A percentile compares a stretch with the other conserved stretches of the same genome.
phyloP scores from a whole-genome alignment of 2,888 invertebrate genomes.

The Drosophila algonquin region DNA sequence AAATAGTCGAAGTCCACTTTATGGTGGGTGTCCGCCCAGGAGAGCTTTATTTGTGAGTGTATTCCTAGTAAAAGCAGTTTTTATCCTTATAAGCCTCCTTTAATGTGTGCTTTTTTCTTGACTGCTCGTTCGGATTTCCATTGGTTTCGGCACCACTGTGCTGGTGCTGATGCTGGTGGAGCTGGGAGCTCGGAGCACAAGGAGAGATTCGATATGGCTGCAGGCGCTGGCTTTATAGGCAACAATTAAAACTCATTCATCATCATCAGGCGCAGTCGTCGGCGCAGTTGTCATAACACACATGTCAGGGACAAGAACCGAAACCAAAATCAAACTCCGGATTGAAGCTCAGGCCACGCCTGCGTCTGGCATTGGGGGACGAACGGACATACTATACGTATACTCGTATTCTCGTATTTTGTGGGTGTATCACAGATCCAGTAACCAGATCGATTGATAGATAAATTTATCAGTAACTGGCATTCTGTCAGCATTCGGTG shows the following conservation, averaged over 20 bases:
- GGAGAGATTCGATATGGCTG: constrained; percentile 40
- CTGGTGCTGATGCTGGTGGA: constrained; percentile 7
- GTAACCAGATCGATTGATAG: constrained; percentile 76
- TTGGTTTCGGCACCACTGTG: constrained; percentile 27
- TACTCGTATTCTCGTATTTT: constrained; percentile 8
- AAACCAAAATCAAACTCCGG: constrained; percentile 25
- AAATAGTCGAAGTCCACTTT: too few relatives aligned
- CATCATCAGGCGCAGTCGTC: constrained; percentile 62
- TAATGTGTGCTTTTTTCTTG: background rate
- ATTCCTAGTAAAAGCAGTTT: too few relatives aligned
- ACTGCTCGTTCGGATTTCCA: background rate
- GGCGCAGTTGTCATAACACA: constrained; percentile 62
- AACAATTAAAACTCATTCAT: constrained; percentile 80
- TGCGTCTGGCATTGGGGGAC: constrained; percentile 66
- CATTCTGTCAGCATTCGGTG: constrained; percentile 69
- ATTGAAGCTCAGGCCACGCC: constrained; percentile 59
- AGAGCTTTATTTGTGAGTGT: too few relatives aligned
- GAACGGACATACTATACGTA: background rate
- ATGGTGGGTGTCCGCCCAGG: too few relatives aligned
- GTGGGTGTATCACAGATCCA: constrained; percentile 72
- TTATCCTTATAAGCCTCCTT: background rate
- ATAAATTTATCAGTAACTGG: constrained; percentile 76
- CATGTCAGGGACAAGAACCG: constrained; percentile 61
- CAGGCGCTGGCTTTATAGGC: constrained; percentile 71
- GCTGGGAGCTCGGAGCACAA: constrained; percentile 18